Conservation (phyloP, 2,797 vertebrate genomes). For the Ambastaia sidthimunki region DNA sequence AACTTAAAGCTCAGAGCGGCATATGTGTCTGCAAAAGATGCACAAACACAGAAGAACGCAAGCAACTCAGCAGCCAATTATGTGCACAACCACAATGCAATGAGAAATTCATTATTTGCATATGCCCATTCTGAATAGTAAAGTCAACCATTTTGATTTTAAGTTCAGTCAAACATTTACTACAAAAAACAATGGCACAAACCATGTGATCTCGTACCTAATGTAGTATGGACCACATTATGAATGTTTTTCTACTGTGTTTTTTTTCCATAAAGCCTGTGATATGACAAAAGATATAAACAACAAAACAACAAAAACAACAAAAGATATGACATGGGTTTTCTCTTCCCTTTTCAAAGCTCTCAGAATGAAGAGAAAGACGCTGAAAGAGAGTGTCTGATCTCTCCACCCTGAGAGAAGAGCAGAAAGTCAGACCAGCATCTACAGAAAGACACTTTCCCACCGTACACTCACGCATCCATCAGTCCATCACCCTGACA, state of each 20-base stretch:
- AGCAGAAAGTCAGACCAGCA: not conserved
- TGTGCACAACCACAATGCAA: too few species aligned
- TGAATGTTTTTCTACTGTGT: too few species aligned
- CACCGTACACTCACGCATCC: too few species aligned
- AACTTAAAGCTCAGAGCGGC: not conserved
- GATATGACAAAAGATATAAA: not conserved
- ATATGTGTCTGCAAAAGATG: not conserved
- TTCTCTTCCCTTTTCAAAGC: not conserved
- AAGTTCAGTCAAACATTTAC: too few species aligned
- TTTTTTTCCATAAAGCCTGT: not conserved
- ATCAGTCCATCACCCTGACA: not conserved
- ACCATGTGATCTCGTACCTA: too few species aligned
- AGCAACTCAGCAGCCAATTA: not conserved
- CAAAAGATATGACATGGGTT: not conserved
- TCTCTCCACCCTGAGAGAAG: not conserved
- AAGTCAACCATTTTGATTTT: too few species aligned
- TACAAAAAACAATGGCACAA: too few species aligned
- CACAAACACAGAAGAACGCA: not conserved
- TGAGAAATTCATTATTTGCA: too few species aligned
- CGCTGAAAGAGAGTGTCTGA: not conserved
- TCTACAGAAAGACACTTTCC: too few species aligned
- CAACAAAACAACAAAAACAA: too few species aligned
- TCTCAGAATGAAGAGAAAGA: slow-evolving; percentile 15
- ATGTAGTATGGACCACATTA: too few species aligned
- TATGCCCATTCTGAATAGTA: too few species aligned